These are phyloP conservation scores for Amphiprion clarkii DNA, from an alignment of 2,797 vertebrate genomes.

Conservation along the genomic window DNA sequence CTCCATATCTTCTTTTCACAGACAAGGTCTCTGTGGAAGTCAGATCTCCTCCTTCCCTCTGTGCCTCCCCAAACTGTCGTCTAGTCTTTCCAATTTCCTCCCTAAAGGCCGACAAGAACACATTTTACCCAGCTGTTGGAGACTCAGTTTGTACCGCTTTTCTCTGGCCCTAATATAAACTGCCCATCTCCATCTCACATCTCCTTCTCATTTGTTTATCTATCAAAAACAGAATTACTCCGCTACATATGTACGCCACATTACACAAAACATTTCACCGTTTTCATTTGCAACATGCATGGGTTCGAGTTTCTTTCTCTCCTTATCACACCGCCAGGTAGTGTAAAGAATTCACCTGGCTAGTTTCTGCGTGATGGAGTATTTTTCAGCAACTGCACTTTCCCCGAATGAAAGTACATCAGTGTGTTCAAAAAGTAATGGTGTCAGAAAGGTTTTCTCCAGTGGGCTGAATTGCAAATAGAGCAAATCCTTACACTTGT, in stretches of 20 bases:
- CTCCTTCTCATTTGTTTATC: conserved; percentile 42
- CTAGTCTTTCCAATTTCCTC: conserved; percentile 76
- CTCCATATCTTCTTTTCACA: conserved; percentile 80
- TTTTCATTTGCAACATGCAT: conserved; percentile 17
- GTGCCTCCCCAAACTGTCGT: conserved; percentile 74
- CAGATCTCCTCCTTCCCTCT: conserved; percentile 73
- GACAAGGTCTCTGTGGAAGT: conserved; percentile 82
- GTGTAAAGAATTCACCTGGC: conserved; percentile 43
- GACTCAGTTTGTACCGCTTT: conserved; percentile 28
- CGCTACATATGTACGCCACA: not conserved
- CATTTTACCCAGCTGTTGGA: conserved; percentile 74
- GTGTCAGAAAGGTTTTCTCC: conserved; percentile 69
- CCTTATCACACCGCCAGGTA: conserved; percentile 49
- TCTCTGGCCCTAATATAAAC: conserved; percentile 34
- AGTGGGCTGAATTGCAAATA: conserved; percentile 66
- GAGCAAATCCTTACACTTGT: conserved; percentile 55
- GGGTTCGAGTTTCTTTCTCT: conserved; percentile 25
- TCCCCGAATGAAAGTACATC: conserved; percentile 49
- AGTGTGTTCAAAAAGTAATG: conserved; percentile 47
- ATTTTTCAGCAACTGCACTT: conserved; percentile 50
- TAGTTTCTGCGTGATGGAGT: conserved; percentile 44
- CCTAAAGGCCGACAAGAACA: conserved; percentile 71
- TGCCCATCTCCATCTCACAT: conserved; percentile 34
- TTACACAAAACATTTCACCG: conserved; percentile 19
- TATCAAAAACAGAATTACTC: conserved; percentile 38